A percentile compares a stretch with the other conserved stretches of the same genome.
Evolutionary conservation across 2,888 invertebrate species (phyloP).

Genomic region (Selenia dentaria): DNA sequence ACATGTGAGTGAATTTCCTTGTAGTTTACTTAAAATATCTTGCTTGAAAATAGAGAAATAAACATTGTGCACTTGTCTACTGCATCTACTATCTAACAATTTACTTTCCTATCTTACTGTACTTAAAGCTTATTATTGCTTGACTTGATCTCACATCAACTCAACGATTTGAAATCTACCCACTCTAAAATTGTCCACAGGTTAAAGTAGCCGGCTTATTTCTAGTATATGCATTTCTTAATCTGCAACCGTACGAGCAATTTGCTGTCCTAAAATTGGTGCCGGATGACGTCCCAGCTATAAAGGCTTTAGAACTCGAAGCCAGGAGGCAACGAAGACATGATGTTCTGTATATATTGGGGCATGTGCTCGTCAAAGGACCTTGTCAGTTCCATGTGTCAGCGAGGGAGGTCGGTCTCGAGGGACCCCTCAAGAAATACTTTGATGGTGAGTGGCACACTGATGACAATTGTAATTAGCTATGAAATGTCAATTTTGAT

Average conservation of each 20-base stretch:
- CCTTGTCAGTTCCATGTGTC: slow-evolving; percentile 57
- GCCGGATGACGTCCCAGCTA: slow-evolving; percentile 53
- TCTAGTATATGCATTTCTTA: slow-evolving; percentile 60
- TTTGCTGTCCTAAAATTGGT: slow-evolving; percentile 58
- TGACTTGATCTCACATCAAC: no score
- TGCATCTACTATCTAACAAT: no score
- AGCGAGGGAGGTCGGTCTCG: slow-evolving; percentile 60
- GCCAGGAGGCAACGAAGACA: slow-evolving; percentile 51
- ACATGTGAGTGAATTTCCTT: no score
- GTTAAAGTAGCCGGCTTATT: slow-evolving; percentile 65
- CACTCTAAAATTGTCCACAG: no score
- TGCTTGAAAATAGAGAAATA: no score
- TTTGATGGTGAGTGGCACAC: slow-evolving; percentile 62
- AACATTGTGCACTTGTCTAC: no score
- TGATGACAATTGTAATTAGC: no score
- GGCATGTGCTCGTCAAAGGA: slow-evolving; percentile 51
- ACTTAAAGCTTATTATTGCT: background rate
- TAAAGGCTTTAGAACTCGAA: slow-evolving; percentile 50
- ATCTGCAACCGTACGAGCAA: slow-evolving; percentile 58
- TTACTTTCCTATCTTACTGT: no score
- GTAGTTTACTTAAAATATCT: no score
- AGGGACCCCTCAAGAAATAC: slow-evolving; percentile 56
- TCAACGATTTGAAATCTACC: no score
- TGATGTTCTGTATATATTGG: slow-evolving; percentile 66
- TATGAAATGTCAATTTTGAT: no score